Evolutionary conservation across 2,797 vertebrate genomes (phyloP).

Genomic region (Falco biarmicus): DNA sequence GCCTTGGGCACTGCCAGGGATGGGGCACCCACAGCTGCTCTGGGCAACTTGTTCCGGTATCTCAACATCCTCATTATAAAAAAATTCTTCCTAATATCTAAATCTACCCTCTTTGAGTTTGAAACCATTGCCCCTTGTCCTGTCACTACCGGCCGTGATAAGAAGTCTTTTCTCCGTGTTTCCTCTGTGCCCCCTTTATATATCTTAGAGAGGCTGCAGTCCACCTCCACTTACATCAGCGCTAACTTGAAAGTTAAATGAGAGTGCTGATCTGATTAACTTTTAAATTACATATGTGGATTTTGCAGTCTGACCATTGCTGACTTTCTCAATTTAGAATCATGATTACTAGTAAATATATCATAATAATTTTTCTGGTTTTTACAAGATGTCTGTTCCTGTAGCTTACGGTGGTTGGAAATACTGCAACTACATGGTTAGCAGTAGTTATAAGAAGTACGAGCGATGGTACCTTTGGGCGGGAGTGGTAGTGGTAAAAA

Average conservation of each 20-base stretch:
- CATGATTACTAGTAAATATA: not conserved
- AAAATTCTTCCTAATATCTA: not conserved
- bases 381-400: not conserved
- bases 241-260: not conserved
- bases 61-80: too few species aligned
- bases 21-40: too few species aligned
- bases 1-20: too few species aligned
- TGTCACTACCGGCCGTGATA: not conserved
- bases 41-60: too few species aligned
- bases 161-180: not conserved
- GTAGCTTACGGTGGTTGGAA: not conserved
- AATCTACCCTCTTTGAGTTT: not conserved
- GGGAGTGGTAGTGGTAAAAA: not conserved
- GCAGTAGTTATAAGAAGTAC: not conserved
- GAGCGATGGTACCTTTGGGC: not conserved
- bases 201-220: not conserved
- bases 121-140: not conserved
- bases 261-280: not conserved
- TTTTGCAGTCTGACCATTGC: not conserved
- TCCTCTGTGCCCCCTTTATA: not conserved
- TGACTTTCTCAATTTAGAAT: not conserved
- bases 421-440: fast-evolving
- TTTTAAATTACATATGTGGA: not conserved
- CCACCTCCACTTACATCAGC: not conserved
- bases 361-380: not conserved